These are phyloP conservation scores for Artibeus lituratus DNA, from an alignment of 2,797 vertebrate genomes.

Conservation along the genomic window DNA sequence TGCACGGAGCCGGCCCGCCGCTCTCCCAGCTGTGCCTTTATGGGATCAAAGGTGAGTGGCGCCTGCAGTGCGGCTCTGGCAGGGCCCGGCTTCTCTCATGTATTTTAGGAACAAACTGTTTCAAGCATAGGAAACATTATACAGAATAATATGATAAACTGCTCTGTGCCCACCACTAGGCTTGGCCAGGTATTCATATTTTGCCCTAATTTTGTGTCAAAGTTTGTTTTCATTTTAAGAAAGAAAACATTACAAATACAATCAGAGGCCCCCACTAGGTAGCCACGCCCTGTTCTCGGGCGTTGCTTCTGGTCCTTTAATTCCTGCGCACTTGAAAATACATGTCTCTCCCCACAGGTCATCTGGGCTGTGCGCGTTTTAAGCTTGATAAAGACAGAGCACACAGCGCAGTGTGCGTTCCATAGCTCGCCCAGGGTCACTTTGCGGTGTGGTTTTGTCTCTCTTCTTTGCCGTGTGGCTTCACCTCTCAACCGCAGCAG, in stretches of 20 bases:
- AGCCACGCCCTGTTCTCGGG: background rate
- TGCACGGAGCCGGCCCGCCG: fast-evolving
- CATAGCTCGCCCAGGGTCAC: fast-evolving
- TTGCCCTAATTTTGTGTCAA: background rate
- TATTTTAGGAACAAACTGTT: background rate
- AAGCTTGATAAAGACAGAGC: too few relatives aligned
- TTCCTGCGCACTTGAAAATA: background rate
- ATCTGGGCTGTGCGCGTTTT: too few relatives aligned
- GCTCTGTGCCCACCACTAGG: background rate
- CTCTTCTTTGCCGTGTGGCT: background rate
- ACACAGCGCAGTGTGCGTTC: fast-evolving
- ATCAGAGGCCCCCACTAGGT: background rate
- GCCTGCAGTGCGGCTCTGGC: background rate
- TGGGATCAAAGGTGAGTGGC: background rate
- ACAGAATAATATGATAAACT: background rate
- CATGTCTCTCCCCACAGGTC: too few relatives aligned
- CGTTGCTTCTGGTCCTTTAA: background rate
- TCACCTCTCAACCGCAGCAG: fast-evolving
- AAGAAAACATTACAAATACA: background rate
- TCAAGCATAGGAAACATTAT: background rate
- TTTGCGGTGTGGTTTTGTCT: fast-evolving
- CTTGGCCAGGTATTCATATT: background rate
- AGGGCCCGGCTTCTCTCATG: too few relatives aligned
- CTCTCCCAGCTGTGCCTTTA: background rate
- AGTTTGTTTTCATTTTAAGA: background rate